Evolutionary conservation across 2,113 vertebrate species (phyloP).

Genomic region (Neolamprologus modestus): DNA sequence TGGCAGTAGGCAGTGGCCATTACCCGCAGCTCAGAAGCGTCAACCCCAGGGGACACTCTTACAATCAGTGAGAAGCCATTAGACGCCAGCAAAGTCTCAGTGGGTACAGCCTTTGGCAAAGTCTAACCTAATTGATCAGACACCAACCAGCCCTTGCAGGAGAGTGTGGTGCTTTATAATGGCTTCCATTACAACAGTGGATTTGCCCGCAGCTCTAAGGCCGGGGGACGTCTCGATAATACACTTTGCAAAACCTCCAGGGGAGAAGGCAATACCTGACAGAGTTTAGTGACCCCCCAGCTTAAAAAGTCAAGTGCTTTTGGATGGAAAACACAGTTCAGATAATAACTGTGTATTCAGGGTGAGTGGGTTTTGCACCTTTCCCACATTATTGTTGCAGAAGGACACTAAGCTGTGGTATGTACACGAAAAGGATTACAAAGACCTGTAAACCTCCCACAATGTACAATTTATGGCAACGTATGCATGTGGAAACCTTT

Average conservation of each 20-base stretch:
- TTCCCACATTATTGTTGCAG: not conserved
- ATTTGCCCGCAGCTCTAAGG: not conserved
- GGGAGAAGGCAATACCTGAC: not conserved
- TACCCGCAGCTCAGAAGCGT: not conserved
- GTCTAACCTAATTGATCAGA: slow-evolving; percentile 36
- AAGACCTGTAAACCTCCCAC: not conserved
- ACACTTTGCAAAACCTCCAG: not conserved
- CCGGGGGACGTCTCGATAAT: not conserved
- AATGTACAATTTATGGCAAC: not conserved
- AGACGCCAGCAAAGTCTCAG: slow-evolving; percentile 20
- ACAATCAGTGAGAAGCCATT: slow-evolving; percentile 36
- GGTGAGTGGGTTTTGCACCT: not conserved
- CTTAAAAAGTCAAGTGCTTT: not conserved
- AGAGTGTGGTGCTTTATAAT: slow-evolving; percentile 5
- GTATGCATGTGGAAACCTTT: not conserved
- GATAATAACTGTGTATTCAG: not conserved
- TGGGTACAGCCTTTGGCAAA: slow-evolving; percentile 13
- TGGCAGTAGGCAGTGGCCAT: not conserved
- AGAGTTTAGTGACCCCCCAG: not conserved
- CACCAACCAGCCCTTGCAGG: not conserved
- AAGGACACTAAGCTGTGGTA: not conserved
- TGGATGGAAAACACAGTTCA: not conserved
- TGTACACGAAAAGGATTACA: not conserved
- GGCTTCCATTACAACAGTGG: slow-evolving; percentile 6
- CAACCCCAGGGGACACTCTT: not conserved